A percentile compares a stretch with the other conserved stretches of the same genome.
Conservation (phyloP, 2,113 vertebrate species). For the Scatophagus argus region DNA sequence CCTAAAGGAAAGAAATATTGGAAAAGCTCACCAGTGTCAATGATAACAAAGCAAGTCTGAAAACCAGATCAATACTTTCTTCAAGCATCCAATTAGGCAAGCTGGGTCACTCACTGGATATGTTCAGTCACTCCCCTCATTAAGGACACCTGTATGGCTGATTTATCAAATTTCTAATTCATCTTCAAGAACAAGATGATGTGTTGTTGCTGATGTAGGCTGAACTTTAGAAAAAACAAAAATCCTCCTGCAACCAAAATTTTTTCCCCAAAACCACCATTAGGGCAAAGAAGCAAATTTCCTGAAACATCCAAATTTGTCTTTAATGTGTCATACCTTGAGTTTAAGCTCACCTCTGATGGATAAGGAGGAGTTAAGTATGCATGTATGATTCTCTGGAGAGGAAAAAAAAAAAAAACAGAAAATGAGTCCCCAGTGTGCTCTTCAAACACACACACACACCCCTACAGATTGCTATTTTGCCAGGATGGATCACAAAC, state of each 20-base stretch:
- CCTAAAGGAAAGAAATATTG: constrained; percentile 7
- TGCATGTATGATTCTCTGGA: constrained; percentile 14
- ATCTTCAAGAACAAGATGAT: neutral
- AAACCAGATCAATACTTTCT: constrained; percentile 38
- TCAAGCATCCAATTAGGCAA: constrained; percentile 39
- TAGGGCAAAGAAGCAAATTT: neutral
- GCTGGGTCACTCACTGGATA: constrained; percentile 3
- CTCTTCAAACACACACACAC: constrained; percentile 1
- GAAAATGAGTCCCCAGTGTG: neutral
- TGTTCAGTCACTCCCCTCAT: constrained; percentile 15
- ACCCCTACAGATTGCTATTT: constrained; percentile 40
- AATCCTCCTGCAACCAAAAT: no score
- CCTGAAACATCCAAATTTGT: neutral
- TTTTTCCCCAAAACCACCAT: no score
- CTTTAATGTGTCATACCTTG: neutral
- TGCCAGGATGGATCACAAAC: constrained; percentile 38
- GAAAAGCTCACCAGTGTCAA: constrained; percentile 5
- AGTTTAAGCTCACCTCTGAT: constrained; percentile 3
- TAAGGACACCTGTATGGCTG: constrained; percentile 1
- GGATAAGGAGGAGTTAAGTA: constrained; percentile 30
- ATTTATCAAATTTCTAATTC: constrained; percentile 1
- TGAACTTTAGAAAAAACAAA: no score
- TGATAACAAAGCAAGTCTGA: constrained; percentile 18
- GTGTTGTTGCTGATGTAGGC: neutral
- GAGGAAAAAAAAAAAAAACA: constrained; percentile 35